phyloP scores from a whole-genome alignment of 2,888 invertebrate genomes.

The Eumacrocentrus americanus region DNA sequence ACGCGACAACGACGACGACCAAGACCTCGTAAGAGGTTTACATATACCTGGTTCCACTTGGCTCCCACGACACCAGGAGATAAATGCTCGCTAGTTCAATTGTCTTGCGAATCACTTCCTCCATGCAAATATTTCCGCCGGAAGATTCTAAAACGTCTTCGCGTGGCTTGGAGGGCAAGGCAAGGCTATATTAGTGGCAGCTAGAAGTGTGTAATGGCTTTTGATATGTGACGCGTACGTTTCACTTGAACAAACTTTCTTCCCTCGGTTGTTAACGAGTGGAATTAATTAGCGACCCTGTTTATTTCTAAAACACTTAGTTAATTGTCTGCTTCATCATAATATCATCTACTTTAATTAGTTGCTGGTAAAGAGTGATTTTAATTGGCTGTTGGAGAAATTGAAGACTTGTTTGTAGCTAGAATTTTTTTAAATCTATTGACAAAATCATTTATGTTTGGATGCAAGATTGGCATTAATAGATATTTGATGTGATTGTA shows the following conservation, averaged over 20 bases:
- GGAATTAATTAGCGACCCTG: constrained; percentile 13
- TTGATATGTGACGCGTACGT: neutral
- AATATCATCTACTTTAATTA: neutral
- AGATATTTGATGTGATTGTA: neutral
- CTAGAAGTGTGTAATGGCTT: neutral
- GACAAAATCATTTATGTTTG: neutral
- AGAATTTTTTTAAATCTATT: too few species aligned
- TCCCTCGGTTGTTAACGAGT: neutral
- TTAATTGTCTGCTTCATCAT: neutral
- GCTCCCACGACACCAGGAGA: constrained; percentile 9
- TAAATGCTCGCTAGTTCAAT: constrained; percentile 9
- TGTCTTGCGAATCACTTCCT: constrained; percentile 10
- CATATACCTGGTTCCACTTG: constrained; percentile 11
- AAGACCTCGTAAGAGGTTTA: constrained; percentile 30
- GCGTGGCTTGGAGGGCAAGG: neutral
- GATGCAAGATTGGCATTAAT: neutral
- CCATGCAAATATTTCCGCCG: neutral
- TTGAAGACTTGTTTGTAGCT: neutral
- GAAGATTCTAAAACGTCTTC: neutral
- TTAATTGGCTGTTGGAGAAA: neutral
- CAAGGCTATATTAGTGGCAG: neutral
- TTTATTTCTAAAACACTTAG: neutral
- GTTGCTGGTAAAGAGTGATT: neutral
- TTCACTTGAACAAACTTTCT: constrained; percentile 9
- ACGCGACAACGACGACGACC: constrained; percentile 24